These are phyloP conservation scores for Rhegmatorhina hoffmannsi DNA, from an alignment of 2,113 vertebrate species.

Conservation along the genomic window DNA sequence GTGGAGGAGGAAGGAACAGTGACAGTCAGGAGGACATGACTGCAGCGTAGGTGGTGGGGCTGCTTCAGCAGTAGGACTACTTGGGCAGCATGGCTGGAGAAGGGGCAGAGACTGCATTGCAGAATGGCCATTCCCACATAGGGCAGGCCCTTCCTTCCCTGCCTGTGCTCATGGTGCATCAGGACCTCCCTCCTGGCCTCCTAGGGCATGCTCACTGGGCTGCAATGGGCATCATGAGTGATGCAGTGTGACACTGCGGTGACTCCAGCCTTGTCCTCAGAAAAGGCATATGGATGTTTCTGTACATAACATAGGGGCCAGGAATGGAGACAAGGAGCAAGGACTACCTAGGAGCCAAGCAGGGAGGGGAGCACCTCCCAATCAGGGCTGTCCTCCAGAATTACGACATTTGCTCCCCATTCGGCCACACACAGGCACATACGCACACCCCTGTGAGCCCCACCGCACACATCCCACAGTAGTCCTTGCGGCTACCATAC, in stretches of 20 bases:
- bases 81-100: not conserved
- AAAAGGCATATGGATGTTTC: not conserved
- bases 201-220: rapidly evolving
- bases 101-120: not conserved
- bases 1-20: not conserved
- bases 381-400: not conserved
- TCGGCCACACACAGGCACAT: not conserved
- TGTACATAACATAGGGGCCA: not conserved
- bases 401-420: not conserved
- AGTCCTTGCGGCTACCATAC: not conserved
- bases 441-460: not conserved
- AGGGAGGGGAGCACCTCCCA: not conserved
- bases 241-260: rapidly evolving
- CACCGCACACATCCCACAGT: rapidly evolving
- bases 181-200: not conserved
- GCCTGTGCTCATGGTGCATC: not conserved
- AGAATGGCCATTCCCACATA: not conserved
- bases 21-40: not conserved
- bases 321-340: not conserved
- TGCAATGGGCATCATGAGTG: rapidly evolving
- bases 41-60: not conserved
- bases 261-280: not conserved
- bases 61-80: not conserved
- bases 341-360: not conserved
- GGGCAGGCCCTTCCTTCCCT: not conserved